Evolutionary conservation across 2,797 vertebrate genomes (phyloP).

Genomic region (Natrix natrix): DNA sequence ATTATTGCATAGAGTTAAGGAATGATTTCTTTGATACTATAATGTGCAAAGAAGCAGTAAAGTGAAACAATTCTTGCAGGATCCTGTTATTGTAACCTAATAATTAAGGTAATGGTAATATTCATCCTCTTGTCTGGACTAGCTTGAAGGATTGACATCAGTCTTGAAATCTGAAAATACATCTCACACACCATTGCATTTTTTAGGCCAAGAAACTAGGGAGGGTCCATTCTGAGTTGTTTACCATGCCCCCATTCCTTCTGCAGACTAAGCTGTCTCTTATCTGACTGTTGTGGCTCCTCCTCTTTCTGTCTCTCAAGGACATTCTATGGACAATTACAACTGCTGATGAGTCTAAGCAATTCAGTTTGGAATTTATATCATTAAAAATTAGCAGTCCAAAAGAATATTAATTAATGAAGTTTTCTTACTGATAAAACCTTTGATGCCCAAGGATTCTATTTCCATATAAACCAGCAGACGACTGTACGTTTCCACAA

Average conservation of each 20-base stretch:
- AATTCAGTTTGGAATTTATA: neutral
- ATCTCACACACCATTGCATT: neutral
- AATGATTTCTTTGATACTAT: neutral
- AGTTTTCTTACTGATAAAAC: conserved; percentile 92
- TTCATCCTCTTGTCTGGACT: neutral
- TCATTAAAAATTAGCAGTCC: neutral
- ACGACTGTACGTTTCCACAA: conserved; percentile 97
- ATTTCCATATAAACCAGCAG: conserved; percentile 99
- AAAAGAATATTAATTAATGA: neutral
- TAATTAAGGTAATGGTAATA: neutral
- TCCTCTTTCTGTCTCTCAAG: neutral
- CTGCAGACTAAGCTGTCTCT: neutral
- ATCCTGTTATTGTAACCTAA: neutral
- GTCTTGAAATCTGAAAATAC: neutral
- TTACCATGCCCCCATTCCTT: neutral
- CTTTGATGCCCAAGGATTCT: conserved; percentile 98
- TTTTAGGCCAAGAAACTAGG: neutral
- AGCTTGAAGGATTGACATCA: neutral
- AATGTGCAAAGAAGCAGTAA: neutral
- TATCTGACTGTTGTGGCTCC: neutral
- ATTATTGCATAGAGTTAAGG: neutral
- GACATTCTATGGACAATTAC: neutral
- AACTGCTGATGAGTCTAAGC: neutral
- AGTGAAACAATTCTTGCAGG: neutral
- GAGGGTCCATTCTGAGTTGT: neutral